Evolutionary conservation across 2,888 invertebrate species (phyloP), one percentile per base, ranked within the genome.

Genomic region (Tetrapedia diversipes): DNA sequence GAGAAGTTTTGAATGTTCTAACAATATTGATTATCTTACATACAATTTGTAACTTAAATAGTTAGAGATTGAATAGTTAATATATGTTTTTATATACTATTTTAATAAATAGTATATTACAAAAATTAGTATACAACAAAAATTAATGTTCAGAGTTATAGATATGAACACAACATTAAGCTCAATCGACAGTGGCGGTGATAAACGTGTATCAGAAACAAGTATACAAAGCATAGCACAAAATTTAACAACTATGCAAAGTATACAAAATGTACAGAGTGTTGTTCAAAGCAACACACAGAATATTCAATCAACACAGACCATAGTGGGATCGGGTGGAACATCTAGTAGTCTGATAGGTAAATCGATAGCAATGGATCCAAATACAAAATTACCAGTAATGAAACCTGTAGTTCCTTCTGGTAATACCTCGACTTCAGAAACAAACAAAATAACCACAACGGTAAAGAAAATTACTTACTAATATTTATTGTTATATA

Each of bases 351-450:
- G 86, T 19, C 82, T 91, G 11, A 84, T 91, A 14, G 90, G 91
- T 11, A 91, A 92, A 77, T 88, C 91, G 0, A 89, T 91, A 57
- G 89, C 91, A 0, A 65, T 92, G 74, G 91, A 92, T 75, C 77
- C 91, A 34, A 91, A 89, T 84, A 88, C 88, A 63, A 90, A 91
- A 54, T 76, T 91, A 37, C 88, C 91, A 0, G 68, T 91, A 24
- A 89, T 91, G 86, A 91, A 91, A 64, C 88, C 90, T 14, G 83
- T 89, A 10, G 85, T 89, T 39, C 87, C 89, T 43, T 81, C 90
- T 2, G 89, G 88, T 24, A 83, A 89, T 39, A 84, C 86, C 1
- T 86, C 89, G 0, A 84, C 90, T 11, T 79, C 86, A 6, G 91
- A 91, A 69, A 80, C 88, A 53, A 90, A 78, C 79, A 92, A 91